Conservation (phyloP, 2,888 invertebrate species). For the Psylliodes chrysocephalus region DNA sequence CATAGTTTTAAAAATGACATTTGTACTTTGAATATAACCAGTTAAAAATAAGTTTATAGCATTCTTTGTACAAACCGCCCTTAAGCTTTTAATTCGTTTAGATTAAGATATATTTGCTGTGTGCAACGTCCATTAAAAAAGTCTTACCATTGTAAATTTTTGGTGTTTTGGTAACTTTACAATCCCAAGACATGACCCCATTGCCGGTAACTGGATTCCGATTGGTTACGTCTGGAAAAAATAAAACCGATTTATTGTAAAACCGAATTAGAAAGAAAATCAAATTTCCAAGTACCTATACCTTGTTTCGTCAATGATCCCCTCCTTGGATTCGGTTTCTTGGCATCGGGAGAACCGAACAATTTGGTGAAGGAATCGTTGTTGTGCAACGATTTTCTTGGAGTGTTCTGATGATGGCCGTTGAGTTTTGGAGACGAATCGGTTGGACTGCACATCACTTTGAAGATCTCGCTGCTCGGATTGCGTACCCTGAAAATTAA, state of each 20-base stretch:
- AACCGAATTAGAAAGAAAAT: too few species aligned
- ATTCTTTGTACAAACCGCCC: too few species aligned
- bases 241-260: too few species aligned
- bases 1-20: too few species aligned
- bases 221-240: slow-evolving; percentile 59
- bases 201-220: slow-evolving; percentile 64
- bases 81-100: too few species aligned
- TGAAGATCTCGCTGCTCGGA: slow-evolving; percentile 62
- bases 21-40: too few species aligned
- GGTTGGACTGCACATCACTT: slow-evolving; percentile 58
- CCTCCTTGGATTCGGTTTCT: slow-evolving; percentile 57
- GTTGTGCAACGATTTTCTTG: slow-evolving; percentile 55
- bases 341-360: slow-evolving; percentile 57
- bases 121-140: too few species aligned
- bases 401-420: slow-evolving; percentile 47
- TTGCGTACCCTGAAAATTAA: slow-evolving; percentile 62
- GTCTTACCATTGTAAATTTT: slow-evolving; percentile 58
- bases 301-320: slow-evolving; percentile 62
- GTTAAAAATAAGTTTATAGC: too few species aligned
- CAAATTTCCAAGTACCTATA: too few species aligned
- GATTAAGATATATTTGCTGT: too few species aligned
- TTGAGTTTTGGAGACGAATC: slow-evolving; percentile 40
- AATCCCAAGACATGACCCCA: slow-evolving; percentile 62
- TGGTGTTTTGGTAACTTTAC: slow-evolving; percentile 54
- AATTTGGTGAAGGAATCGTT: slow-evolving; percentile 62